A percentile compares a stretch with the other conserved stretches of the same genome.
Evolutionary conservation across 1,140 invertebrate species (phyloP).

Genomic region (Ostrea edulis): DNA sequence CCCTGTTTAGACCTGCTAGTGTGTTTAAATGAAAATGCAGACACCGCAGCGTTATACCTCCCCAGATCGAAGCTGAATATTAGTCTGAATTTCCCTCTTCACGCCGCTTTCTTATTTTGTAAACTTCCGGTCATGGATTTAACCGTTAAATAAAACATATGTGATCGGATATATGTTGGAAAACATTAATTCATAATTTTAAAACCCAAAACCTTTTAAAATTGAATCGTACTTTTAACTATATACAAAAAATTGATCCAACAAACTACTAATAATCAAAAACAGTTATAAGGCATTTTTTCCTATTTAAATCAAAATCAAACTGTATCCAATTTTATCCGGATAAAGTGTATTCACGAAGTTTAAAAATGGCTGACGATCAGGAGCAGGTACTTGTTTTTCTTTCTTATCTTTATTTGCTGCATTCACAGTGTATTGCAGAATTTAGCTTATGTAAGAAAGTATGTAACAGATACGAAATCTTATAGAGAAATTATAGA

Average conservation of each 20-base stretch:
- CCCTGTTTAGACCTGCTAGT: no score
- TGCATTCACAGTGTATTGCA: no score
- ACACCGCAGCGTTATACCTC: no score
- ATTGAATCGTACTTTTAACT: background rate
- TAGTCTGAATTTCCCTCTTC: background rate
- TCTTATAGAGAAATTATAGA: no score
- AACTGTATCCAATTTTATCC: background rate
- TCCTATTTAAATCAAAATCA: background rate
- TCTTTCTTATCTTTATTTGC: background rate
- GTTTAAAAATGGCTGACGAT: constrained; percentile 51
- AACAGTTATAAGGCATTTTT: no score
- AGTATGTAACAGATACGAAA: no score
- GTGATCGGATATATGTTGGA: background rate
- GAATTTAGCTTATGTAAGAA: no score
- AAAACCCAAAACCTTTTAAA: no score
- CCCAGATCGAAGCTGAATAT: no score
- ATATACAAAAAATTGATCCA: background rate
- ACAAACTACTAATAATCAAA: background rate
- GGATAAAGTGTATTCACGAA: background rate
- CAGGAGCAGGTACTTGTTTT: constrained; percentile 48
- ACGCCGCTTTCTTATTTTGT: background rate
- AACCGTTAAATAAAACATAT: background rate
- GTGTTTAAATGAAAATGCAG: no score
- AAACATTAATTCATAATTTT: background rate
- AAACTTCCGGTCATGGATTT: background rate